Evolutionary conservation across 2,888 invertebrate genomes (phyloP).

Genomic region (Ypsolopha scabrella): DNA sequence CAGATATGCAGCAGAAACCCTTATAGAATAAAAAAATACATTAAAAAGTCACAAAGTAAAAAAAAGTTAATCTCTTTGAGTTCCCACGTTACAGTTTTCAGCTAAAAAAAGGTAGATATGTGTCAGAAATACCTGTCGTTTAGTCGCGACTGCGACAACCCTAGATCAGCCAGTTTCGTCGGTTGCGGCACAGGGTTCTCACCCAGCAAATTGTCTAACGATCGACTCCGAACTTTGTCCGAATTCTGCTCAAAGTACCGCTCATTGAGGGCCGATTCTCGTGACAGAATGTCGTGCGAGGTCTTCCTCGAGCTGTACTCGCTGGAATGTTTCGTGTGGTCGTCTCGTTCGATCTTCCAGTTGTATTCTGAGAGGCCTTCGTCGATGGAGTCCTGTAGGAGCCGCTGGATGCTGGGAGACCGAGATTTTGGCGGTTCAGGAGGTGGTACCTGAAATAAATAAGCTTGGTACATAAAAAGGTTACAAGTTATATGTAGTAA

Average conservation of each 20-base stretch:
- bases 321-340: conserved; percentile 25
- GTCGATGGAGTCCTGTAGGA: conserved; percentile 55
- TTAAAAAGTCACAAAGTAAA: too few relatives aligned
- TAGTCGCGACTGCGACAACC: conserved; percentile 85
- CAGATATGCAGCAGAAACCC: too few relatives aligned
- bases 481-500: too few relatives aligned
- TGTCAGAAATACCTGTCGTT: conserved; percentile 73
- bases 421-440: conserved; percentile 75
- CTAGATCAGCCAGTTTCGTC: conserved; percentile 77
- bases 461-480: too few relatives aligned
- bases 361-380: conserved; percentile 55
- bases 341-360: conserved; percentile 53
- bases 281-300: conserved; percentile 81
- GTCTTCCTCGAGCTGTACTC: conserved; percentile 71
- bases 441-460: conserved; percentile 65
- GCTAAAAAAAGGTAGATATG: too few relatives aligned
- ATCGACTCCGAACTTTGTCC: conserved; percentile 83
- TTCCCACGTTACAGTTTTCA: too few relatives aligned
- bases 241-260: conserved; percentile 82
- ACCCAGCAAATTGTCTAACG: conserved; percentile 85
- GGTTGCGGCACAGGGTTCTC: conserved; percentile 73
- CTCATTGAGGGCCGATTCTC: conserved; percentile 88
- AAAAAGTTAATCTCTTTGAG: too few relatives aligned
- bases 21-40: too few relatives aligned
- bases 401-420: conserved; percentile 58